Percentiles rank a stretch among this genome's conserved stretches.
Conservation (phyloP, 2,113 vertebrate species). For the Boulengeromyrus knoepffleri region DNA sequence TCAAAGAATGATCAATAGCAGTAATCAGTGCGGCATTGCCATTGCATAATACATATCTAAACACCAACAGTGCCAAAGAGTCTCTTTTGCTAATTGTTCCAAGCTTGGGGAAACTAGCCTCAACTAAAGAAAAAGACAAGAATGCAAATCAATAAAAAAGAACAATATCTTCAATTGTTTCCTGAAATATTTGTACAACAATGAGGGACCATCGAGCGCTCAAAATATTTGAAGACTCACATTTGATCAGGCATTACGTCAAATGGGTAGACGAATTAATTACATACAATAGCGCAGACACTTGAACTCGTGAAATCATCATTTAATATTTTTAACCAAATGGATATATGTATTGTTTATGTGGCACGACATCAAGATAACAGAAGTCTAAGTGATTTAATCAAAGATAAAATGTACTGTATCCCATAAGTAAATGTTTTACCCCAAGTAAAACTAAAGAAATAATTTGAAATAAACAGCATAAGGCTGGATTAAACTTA, state of each 20-base stretch:
- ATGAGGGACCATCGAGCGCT: not conserved
- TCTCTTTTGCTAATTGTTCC: not conserved
- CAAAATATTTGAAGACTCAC: not conserved
- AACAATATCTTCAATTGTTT: not conserved
- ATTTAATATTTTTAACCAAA: not conserved
- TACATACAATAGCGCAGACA: not conserved
- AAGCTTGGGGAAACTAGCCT: not conserved
- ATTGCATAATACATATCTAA: not conserved
- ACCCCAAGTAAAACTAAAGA: not conserved
- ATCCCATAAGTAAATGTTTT: not conserved
- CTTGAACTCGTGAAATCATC: not conserved
- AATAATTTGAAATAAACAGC: not conserved
- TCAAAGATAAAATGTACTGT: not conserved
- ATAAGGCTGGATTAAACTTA: not conserved
- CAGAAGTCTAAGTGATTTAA: not conserved
- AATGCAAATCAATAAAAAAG: not conserved
- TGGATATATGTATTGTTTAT: not conserved
- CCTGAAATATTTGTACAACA: not conserved
- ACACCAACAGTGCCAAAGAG: not conserved
- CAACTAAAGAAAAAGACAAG: not conserved
- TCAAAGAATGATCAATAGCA: not conserved
- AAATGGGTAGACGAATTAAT: not conserved
- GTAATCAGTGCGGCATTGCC: not conserved
- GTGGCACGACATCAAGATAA: not conserved
- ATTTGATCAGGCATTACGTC: not conserved